phyloP scores from a whole-genome alignment of 2,113 vertebrate species.

The Sinocyclocheilus maitianheensis region DNA sequence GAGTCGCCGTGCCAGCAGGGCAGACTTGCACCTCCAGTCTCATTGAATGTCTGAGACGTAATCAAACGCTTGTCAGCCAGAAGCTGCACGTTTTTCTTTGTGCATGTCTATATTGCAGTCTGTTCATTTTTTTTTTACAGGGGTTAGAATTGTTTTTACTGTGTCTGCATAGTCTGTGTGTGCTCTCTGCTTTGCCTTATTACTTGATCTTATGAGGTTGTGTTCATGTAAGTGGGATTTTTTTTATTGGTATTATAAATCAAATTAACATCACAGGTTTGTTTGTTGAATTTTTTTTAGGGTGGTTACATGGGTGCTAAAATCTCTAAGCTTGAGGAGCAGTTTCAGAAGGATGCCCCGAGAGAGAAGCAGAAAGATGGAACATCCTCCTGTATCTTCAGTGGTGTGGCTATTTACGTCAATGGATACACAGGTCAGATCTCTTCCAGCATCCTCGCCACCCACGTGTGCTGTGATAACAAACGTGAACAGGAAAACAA shows the following conservation, averaged over 20 bases:
- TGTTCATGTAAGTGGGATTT: background rate
- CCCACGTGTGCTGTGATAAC: background rate
- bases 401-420: slow-evolving; percentile 92
- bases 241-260: background rate
- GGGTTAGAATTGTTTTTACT: slow-evolving; percentile 1
- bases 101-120: slow-evolving; percentile 28
- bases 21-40: slow-evolving; percentile 41
- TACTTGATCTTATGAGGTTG: background rate
- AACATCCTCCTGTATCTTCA: slow-evolving; percentile 85
- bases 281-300: slow-evolving; percentile 64
- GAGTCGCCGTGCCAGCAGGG: slow-evolving; percentile 54
- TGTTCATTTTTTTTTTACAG: slow-evolving; percentile 13
- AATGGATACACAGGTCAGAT: slow-evolving; percentile 94
- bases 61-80: slow-evolving; percentile 56
- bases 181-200: slow-evolving; percentile 1
- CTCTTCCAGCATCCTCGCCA: background rate
- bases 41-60: slow-evolving; percentile 53
- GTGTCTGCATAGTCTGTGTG: background rate
- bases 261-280: background rate
- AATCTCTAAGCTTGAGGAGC: slow-evolving; percentile 91
- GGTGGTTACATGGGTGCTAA: slow-evolving; percentile 96
- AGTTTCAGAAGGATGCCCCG: slow-evolving; percentile 87
- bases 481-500: background rate
- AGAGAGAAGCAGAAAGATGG: slow-evolving; percentile 85
- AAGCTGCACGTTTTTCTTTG: slow-evolving; percentile 53